These are phyloP conservation scores for Etia nguti DNA, from an alignment of 2,113 vertebrate genomes.

Conservation along the genomic window DNA sequence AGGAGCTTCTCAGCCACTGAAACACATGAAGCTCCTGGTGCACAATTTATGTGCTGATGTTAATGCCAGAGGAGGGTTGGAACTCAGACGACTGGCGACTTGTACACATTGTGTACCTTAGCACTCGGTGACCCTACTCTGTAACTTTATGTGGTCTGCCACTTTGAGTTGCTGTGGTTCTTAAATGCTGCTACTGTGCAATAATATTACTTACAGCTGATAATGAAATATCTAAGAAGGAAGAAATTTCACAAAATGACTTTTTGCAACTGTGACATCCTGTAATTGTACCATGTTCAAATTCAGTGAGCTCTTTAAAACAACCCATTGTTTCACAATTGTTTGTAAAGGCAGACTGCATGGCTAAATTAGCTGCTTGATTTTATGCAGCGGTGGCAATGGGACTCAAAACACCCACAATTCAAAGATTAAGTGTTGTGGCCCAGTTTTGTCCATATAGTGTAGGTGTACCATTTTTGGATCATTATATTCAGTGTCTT, in stretches of 20 bases:
- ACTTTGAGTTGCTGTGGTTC: not conserved
- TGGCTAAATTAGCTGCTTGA: not conserved
- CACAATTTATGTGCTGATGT: not conserved
- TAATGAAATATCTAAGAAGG: not conserved
- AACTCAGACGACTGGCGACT: not conserved
- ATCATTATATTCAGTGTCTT: not conserved
- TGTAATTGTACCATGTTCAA: not conserved
- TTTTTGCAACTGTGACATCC: accelerated
- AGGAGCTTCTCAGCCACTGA: not conserved
- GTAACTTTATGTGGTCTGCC: not conserved
- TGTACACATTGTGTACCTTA: not conserved
- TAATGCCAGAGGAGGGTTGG: not conserved
- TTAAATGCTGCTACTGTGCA: not conserved
- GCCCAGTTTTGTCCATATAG: not conserved
- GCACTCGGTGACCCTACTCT: not conserved
- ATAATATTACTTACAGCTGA: not conserved
- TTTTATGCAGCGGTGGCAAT: not conserved
- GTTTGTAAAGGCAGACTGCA: not conserved
- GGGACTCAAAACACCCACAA: accelerated
- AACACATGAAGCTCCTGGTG: not conserved
- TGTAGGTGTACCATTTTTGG: not conserved
- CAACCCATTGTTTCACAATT: not conserved
- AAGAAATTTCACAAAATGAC: not conserved
- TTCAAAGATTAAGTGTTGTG: not conserved
- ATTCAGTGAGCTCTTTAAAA: not conserved